Conservation (phyloP, 2,888 invertebrate genomes). For the Brachylomia viminalis region DNA sequence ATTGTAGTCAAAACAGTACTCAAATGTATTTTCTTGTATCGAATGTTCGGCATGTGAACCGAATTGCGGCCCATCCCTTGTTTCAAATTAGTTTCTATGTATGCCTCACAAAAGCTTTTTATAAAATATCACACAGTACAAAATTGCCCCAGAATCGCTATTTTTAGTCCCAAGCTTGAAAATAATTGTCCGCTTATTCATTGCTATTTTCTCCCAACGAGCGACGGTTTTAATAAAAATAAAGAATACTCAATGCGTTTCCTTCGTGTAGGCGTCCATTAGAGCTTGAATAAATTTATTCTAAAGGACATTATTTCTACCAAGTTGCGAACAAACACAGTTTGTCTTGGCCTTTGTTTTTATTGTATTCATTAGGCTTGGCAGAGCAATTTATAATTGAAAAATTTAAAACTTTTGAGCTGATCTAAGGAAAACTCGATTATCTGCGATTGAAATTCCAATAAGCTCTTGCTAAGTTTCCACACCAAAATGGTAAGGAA, state of each 20-base stretch:
- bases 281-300: constrained; percentile 1
- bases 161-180: no score
- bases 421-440: not conserved
- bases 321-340: not conserved
- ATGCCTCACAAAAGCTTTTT: no score
- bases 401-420: not conserved
- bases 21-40: no score
- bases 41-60: no score
- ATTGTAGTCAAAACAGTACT: no score
- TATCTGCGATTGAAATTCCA: not conserved
- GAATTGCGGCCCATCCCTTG: no score
- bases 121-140: no score
- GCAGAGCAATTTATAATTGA: not conserved
- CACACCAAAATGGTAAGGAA: not conserved
- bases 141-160: no score
- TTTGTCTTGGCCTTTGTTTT: not conserved
- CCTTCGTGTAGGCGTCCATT: not conserved
- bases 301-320: not conserved
- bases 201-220: not conserved
- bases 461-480: not conserved
- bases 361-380: not conserved
- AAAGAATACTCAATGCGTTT: not conserved
- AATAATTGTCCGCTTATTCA: no score
- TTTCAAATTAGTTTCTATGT: no score
- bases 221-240: not conserved